Percentiles rank a stretch among this genome's conserved stretches.
phyloP scores from a whole-genome alignment of 2,113 vertebrate species.

The Speoplatyrhinus poulsoni region DNA sequence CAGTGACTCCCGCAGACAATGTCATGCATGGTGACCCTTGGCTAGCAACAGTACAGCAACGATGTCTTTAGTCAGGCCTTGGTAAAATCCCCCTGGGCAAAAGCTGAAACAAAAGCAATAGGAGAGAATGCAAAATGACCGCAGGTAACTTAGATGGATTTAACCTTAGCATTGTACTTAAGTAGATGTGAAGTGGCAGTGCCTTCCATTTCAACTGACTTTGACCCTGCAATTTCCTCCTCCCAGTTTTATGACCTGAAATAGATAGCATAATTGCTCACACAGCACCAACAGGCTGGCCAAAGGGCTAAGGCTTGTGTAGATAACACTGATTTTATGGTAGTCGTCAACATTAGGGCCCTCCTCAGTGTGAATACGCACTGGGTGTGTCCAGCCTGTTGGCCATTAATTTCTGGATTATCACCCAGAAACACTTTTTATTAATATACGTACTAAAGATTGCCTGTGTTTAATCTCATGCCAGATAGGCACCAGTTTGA shows the following conservation, averaged over 20 bases:
- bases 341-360: conserved; percentile 65
- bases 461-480: background rate
- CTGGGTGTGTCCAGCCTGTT: background rate
- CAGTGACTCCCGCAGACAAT: conserved; percentile 14
- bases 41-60: background rate
- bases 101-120: conserved; percentile 15
- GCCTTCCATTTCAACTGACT: conserved; percentile 57
- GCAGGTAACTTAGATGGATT: conserved; percentile 1
- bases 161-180: conserved; percentile 30
- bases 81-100: conserved; percentile 6
- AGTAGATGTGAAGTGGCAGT: conserved; percentile 29
- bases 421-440: conserved; percentile 35
- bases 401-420: conserved; percentile 24
- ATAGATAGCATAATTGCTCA: conserved; percentile 64
- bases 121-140: background rate
- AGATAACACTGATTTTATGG: conserved; percentile 80
- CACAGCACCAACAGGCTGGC: conserved; percentile 53
- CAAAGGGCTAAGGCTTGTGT: conserved; percentile 73
- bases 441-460: conserved; percentile 27
- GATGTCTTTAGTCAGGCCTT: background rate
- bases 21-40: background rate
- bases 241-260: conserved; percentile 73
- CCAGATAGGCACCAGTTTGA: conserved; percentile 8
- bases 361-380: conserved; percentile 50
- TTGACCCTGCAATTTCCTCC: conserved; percentile 70